Evolutionary conservation across 1,140 invertebrate species (phyloP).

Genomic region (Wasmannia auropunctata): DNA sequence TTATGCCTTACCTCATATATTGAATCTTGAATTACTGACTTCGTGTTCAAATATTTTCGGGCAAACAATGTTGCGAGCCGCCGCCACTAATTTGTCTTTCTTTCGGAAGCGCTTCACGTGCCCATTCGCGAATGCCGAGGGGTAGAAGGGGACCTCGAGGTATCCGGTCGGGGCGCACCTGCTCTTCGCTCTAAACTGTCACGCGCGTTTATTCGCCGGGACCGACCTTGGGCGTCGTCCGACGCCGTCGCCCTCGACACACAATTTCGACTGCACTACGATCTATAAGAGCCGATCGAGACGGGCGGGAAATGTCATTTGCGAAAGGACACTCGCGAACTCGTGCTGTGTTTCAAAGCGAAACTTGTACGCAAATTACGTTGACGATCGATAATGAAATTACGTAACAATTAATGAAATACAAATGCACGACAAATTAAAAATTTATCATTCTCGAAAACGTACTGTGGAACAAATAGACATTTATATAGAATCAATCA

Average conservation of each 20-base stretch:
- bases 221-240: slow-evolving; percentile 36
- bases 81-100: background rate
- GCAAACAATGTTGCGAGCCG: too few relatives aligned
- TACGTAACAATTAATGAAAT: background rate
- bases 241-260: background rate
- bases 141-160: background rate
- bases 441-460: background rate
- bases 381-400: background rate
- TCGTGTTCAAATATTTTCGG: background rate
- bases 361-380: background rate
- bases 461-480: background rate
- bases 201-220: background rate
- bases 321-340: background rate
- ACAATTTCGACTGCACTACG: slow-evolving; percentile 41
- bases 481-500: background rate
- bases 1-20: background rate
- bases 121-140: background rate
- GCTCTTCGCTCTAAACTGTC: slow-evolving; percentile 16
- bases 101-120: background rate
- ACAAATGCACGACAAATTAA: background rate
- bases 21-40: background rate
- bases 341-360: background rate
- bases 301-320: background rate
- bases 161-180: background rate
- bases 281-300: slow-evolving; percentile 20